Percentiles rank a stretch among this genome's conserved stretches.
These are phyloP conservation scores for Clavelina lepadiformis DNA, from an alignment of 23 tunicate species.

Conservation along the genomic window DNA sequence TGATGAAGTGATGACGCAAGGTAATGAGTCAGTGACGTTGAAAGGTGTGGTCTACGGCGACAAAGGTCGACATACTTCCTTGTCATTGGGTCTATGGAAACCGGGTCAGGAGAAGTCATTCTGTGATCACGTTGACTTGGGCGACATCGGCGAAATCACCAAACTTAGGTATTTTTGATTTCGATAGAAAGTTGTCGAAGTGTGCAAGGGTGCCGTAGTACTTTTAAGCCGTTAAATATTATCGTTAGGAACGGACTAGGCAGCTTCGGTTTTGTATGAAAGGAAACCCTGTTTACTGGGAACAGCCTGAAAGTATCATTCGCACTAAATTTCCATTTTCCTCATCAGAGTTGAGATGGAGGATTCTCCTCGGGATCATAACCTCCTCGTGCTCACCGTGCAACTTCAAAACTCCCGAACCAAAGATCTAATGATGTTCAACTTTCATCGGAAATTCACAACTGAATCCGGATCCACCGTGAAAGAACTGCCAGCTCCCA, in stretches of 20 bases:
- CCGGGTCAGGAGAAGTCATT: conserved; percentile 56
- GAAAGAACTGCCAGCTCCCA: conserved; percentile 60
- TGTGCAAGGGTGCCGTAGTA: no score
- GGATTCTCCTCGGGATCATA: conserved; percentile 36
- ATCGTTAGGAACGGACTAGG: no score
- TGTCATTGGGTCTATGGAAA: conserved; percentile 63
- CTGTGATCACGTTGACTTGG: conserved; percentile 25
- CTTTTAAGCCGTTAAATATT: no score
- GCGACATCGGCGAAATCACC: conserved; percentile 44
- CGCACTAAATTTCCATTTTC: not conserved
- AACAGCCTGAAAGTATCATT: not conserved
- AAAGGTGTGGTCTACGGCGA: conserved; percentile 45
- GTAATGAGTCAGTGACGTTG: conserved; percentile 31
- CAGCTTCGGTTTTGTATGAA: not conserved
- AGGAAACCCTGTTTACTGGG: not conserved
- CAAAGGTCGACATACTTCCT: conserved; percentile 10
- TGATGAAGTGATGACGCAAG: conserved; percentile 71
- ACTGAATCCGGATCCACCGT: conserved; percentile 45
- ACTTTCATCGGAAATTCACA: conserved; percentile 47
- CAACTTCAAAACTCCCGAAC: conserved; percentile 24
- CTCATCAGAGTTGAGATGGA: conserved; percentile 40
- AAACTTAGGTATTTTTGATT: conserved; percentile 52
- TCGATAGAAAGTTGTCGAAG: no score
- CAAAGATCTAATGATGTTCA: conserved; percentile 29
- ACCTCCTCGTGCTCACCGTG: conserved; percentile 37